Conservation (phyloP, 2,888 invertebrate species). For the Drosophila greeni region DNA sequence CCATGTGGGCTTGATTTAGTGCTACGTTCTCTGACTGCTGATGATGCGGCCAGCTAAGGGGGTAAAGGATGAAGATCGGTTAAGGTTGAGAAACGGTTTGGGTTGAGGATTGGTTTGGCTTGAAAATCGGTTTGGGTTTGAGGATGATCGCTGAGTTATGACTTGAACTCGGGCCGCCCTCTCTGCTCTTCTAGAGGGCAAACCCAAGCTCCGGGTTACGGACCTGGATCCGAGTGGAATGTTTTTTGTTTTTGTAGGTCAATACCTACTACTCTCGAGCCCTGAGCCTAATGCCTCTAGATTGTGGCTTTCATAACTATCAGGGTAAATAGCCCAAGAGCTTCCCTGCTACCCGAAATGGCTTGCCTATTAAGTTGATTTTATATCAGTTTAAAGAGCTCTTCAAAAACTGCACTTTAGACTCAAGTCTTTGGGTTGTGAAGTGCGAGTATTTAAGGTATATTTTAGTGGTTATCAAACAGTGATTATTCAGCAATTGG, state of each 20-base stretch:
- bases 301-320: constrained; percentile 10
- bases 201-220: constrained; percentile 13
- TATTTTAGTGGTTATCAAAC: background rate
- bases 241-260: constrained; percentile 27
- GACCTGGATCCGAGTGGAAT: constrained; percentile 34
- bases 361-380: background rate
- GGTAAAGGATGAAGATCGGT: constrained; percentile 10
- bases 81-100: no score
- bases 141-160: constrained; percentile 36
- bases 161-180: constrained; percentile 39
- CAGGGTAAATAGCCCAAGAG: background rate
- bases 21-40: constrained; percentile 52
- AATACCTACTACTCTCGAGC: constrained; percentile 16
- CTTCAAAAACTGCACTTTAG: background rate
- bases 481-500: background rate
- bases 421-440: background rate
- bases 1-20: constrained; percentile 69
- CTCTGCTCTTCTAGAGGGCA: constrained; percentile 14
- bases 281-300: constrained; percentile 10
- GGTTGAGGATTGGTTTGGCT: constrained; percentile 1
- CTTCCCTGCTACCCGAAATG: constrained; percentile 4
- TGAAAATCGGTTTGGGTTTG: background rate
- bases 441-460: background rate
- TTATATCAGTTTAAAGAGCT: constrained; percentile 15
- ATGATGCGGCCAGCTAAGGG: constrained; percentile 29